phyloP scores from a whole-genome alignment of 2,113 vertebrate genomes.

The Anolis sagrei region DNA sequence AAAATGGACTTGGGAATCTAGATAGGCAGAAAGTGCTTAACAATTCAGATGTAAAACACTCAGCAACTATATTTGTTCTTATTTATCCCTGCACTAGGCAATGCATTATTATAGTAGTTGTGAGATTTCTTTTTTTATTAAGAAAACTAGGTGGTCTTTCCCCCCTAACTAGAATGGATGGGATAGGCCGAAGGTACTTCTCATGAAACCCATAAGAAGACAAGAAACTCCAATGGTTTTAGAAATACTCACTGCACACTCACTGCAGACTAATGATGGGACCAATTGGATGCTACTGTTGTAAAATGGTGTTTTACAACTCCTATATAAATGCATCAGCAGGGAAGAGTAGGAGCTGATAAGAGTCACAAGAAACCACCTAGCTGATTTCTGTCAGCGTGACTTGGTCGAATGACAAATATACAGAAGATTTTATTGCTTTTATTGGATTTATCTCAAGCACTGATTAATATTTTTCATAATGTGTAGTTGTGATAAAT shows the following conservation, averaged over 20 bases:
- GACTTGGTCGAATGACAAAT: constrained; percentile 58
- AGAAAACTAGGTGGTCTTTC: neutral
- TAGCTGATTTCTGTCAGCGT: constrained; percentile 54
- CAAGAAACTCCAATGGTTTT: neutral
- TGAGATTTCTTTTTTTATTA: neutral
- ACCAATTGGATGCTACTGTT: constrained; percentile 42
- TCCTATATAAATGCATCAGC: constrained; percentile 65
- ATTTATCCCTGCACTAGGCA: neutral
- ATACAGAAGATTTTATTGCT: constrained; percentile 54
- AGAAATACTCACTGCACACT: constrained; percentile 32
- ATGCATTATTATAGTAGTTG: neutral
- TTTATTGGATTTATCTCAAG: constrained; percentile 52
- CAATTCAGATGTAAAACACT: neutral
- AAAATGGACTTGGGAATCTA: neutral
- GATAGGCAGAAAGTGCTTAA: neutral
- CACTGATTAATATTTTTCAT: constrained; percentile 16
- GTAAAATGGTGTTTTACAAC: constrained; percentile 57
- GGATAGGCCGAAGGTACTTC: too few species aligned
- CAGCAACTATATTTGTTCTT: neutral
- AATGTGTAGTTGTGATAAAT: neutral
- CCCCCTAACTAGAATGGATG: neutral
- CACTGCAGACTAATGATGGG: constrained; percentile 49
- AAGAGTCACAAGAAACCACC: constrained; percentile 49
- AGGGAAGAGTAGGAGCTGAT: constrained; percentile 60
- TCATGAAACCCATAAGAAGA: neutral